Base-by-base conservation (phyloP, 1,140 invertebrate species). In the Dufourea novaeangliae region DNA sequence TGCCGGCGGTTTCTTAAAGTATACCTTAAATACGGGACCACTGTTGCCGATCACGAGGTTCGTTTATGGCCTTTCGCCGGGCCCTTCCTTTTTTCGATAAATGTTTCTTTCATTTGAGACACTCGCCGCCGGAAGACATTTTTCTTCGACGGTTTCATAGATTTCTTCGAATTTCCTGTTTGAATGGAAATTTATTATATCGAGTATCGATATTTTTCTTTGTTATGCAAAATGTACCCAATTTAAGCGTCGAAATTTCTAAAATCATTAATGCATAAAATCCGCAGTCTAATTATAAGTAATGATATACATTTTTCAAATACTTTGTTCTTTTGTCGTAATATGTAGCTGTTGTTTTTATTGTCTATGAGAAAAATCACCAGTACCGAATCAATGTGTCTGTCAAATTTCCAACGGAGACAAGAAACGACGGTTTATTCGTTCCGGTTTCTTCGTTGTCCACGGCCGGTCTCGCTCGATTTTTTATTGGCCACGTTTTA, bases 21-120 rank as follows among this genome's bases (percentile, higher is more conserved):
- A n/a, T n/a, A 61, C 72, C 52, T 88, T 88, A 88, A 89, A 89
- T 89, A 89, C 83, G 87, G 85, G 78, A 67, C 76, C 62, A 69
- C 72, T 78, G 75, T 75, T 74, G 71, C 78, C 75, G 79, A 17
- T 7, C 20, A 39, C 70, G 39, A 70, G 44, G 54, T 39, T 80
- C 79, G 80, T 89, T 88, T 88, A 88, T 80, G 78, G 74, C 77
- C 62, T 34, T 37, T 34, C 64, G 17, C 1, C 61, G 71, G 17
- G 11, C 27, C 29, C n/a, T n/a, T 52, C 14, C 57, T 72, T 71
- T 69, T 50, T 61, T 57, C 27, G 71, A 83, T 74, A 78, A 85
- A 84, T 32, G 70, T 25, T 70, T 57, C 44, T 57, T 79, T 72
- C 29, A 17, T 52, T 50, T 52, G 12, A 46, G 27, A 17, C 27